Evolutionary conservation across 2,113 vertebrate genomes (phyloP).

Genomic region (Nematolebias whitei): DNA sequence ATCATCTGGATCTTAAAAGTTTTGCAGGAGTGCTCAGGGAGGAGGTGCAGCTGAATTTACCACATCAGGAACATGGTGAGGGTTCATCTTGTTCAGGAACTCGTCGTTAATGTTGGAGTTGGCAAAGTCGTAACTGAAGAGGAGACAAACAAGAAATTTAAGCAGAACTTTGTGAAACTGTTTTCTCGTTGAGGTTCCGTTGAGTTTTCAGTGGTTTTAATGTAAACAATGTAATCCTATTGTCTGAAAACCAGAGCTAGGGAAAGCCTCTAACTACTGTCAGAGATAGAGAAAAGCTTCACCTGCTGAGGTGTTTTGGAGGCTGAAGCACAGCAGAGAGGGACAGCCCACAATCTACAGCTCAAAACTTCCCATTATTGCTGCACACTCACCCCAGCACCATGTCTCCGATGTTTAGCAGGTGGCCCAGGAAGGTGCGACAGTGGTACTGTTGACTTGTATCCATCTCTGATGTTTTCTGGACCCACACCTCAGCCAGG

Average conservation of each 20-base stretch:
- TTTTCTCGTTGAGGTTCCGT: neutral
- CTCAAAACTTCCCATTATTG: neutral
- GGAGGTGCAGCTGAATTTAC: conserved; percentile 75
- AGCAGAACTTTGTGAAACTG: neutral
- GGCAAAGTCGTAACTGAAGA: conserved; percentile 90
- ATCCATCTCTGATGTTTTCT: conserved; percentile 94
- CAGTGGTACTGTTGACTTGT: conserved; percentile 94
- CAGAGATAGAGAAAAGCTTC: neutral
- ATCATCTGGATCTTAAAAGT: neutral
- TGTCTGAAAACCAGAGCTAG: neutral
- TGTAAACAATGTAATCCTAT: neutral
- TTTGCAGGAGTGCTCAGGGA: neutral
- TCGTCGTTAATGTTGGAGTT: conserved; percentile 97
- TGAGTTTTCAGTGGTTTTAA: neutral
- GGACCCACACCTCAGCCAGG: conserved; percentile 95
- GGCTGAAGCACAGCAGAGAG: neutral
- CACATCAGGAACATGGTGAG: conserved; percentile 91
- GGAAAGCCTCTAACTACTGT: neutral
- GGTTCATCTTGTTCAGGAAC: conserved; percentile 94
- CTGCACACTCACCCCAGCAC: conserved; percentile 85
- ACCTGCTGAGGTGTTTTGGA: neutral
- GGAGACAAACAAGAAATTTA: neutral
- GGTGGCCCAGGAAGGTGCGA: conserved; percentile 92
- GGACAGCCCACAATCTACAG: neutral
- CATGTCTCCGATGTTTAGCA: conserved; percentile 95